phyloP scores from a whole-genome alignment of 2,888 invertebrate genomes.

The Odontocolon sp. region DNA sequence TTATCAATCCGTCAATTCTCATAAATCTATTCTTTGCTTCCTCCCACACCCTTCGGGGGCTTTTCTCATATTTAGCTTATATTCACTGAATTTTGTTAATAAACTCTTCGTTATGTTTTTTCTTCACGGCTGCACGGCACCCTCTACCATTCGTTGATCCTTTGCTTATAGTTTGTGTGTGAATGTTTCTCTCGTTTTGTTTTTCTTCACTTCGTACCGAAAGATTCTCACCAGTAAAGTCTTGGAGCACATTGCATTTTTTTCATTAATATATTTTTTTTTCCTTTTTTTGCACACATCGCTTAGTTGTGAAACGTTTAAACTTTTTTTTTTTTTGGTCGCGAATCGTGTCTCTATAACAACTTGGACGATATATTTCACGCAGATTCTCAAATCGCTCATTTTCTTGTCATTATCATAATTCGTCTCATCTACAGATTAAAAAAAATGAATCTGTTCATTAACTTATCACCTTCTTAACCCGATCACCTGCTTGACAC shows the following conservation, averaged over 20 bases:
- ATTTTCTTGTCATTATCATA: too few relatives aligned
- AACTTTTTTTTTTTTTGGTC: too few relatives aligned
- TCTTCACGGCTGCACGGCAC: too few relatives aligned
- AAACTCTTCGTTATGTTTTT: neutral
- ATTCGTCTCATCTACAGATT: too few relatives aligned
- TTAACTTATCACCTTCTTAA: conserved; percentile 72
- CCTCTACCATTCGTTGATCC: neutral
- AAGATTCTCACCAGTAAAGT: neutral
- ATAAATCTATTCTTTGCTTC: conserved; percentile 10
- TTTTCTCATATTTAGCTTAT: neutral
- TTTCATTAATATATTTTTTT: neutral
- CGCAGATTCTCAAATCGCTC: too few relatives aligned
- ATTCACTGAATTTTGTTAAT: neutral
- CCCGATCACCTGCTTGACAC: neutral
- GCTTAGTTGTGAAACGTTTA: too few relatives aligned
- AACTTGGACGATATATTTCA: too few relatives aligned
- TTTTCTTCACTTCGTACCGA: too few relatives aligned
- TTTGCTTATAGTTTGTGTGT: neutral
- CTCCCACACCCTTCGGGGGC: neutral
- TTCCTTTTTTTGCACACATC: too few relatives aligned
- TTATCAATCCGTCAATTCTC: conserved; percentile 14
- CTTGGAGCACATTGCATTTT: conserved; percentile 4
- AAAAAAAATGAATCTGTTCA: conserved; percentile 55
- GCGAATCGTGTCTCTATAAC: too few relatives aligned
- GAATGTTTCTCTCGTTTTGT: conserved; percentile 4